These are phyloP conservation scores for Enteromius treurensis DNA, from an alignment of 2,797 vertebrate species.

Conservation along the genomic window DNA sequence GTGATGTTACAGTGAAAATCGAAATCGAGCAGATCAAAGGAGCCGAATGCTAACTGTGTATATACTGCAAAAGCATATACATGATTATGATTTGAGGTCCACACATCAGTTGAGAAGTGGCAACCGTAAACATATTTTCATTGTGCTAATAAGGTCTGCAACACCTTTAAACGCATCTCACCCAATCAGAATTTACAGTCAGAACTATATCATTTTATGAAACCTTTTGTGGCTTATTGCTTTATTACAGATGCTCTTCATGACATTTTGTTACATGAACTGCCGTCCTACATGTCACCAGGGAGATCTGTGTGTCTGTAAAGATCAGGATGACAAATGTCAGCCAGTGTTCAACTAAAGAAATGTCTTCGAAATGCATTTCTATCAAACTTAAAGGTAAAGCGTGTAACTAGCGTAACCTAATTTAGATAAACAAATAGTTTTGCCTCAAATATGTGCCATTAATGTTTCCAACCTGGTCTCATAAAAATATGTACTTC, in stretches of 20 bases:
- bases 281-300: background rate
- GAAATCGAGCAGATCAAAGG: conserved; percentile 41
- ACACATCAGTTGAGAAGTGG: background rate
- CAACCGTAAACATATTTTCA: background rate
- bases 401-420: background rate
- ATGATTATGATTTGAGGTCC: no score
- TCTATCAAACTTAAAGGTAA: background rate
- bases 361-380: background rate
- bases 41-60: conserved; percentile 45
- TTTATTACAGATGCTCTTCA: background rate
- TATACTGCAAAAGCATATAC: conserved; percentile 32
- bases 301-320: conserved; percentile 1
- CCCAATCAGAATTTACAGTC: background rate
- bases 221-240: background rate
- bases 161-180: background rate
- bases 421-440: background rate
- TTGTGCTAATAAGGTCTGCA: background rate
- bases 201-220: background rate
- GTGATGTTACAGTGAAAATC: conserved; percentile 42
- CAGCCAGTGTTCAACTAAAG: conserved; percentile 4
- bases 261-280: background rate
- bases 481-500: no score
- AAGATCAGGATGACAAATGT: conserved; percentile 2
- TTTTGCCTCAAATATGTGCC: background rate
- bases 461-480: background rate